A percentile compares a stretch with the other conserved stretches of the same genome.
Evolutionary conservation across 2,797 vertebrate species (phyloP).

Genomic region (Tokudaia tokunoshimensis): DNA sequence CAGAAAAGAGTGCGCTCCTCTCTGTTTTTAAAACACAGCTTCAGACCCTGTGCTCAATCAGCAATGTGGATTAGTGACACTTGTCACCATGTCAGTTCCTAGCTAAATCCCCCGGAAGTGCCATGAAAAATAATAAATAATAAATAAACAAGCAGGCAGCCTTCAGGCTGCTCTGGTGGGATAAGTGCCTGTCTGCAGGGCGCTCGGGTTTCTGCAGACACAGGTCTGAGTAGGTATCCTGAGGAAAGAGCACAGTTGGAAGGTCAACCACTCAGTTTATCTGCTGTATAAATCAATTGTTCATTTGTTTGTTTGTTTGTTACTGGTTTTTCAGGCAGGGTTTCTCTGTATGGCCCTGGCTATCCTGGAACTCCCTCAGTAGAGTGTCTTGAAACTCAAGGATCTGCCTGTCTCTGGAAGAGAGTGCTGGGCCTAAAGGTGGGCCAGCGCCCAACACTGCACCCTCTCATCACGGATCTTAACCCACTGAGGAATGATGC

Average conservation of each 20-base stretch:
- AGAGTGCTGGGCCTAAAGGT: not conserved
- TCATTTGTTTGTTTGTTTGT: too few relatives aligned
- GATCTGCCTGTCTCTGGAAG: not conserved
- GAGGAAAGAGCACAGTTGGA: slow-evolving; percentile 20
- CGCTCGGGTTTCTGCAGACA: not conserved
- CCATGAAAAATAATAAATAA: slow-evolving; percentile 12
- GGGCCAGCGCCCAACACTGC: accelerated
- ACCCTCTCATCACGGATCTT: not conserved
- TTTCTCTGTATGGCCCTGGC: not conserved
- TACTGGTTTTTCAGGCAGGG: not conserved
- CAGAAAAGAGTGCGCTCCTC: slow-evolving; percentile 38
- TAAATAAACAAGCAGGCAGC: not conserved
- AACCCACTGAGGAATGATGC: not conserved
- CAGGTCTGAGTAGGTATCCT: not conserved
- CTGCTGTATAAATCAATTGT: not conserved
- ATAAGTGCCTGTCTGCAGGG: not conserved
- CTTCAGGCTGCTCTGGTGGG: not conserved
- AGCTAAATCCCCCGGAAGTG: not conserved
- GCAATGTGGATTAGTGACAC: slow-evolving; percentile 4
- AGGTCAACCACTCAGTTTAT: not conserved
- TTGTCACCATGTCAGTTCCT: slow-evolving; percentile 6
- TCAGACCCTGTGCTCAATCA: slow-evolving; percentile 19
- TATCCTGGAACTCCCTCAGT: not conserved
- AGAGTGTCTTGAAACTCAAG: not conserved
- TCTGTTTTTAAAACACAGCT: not conserved